Percentiles rank a stretch among this genome's conserved stretches.
Evolutionary conservation across 2,113 vertebrate species (phyloP).

Genomic region (Stigmatopora nigra): DNA sequence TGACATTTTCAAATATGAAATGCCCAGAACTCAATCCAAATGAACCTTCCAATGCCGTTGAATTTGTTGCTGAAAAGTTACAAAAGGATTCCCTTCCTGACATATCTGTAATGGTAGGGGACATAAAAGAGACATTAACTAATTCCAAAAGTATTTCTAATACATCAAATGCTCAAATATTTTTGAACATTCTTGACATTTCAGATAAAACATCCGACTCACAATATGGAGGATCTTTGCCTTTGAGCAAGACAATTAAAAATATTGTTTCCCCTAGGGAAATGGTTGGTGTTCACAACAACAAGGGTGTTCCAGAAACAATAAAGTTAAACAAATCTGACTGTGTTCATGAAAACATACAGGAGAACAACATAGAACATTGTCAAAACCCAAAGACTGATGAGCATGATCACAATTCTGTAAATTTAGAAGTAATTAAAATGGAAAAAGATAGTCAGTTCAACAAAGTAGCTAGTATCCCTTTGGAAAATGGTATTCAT

Average conservation of each 20-base stretch:
- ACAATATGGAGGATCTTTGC: not conserved
- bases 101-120: slow-evolving; percentile 3
- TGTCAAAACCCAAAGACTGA: not conserved
- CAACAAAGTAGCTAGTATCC: slow-evolving; percentile 14
- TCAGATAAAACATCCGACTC: slow-evolving; percentile 11
- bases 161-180: slow-evolving; percentile 8
- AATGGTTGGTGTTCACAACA: slow-evolving; percentile 3
- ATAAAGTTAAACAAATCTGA: slow-evolving; percentile 8
- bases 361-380: slow-evolving; percentile 6
- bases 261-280: slow-evolving; percentile 7
- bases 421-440: slow-evolving; percentile 7
- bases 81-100: not conserved
- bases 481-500: slow-evolving; percentile 11
- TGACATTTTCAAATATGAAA: not conserved
- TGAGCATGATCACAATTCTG: slow-evolving; percentile 7
- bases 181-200: not conserved
- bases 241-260: slow-evolving; percentile 2
- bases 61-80: slow-evolving; percentile 5
- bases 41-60: not conserved
- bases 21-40: not conserved
- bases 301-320: not conserved
- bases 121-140: slow-evolving; percentile 1
- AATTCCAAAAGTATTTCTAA: slow-evolving; percentile 2
- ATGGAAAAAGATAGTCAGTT: slow-evolving; percentile 11
- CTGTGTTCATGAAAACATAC: slow-evolving; percentile 1